These are phyloP conservation scores for Aphodius granarius DNA, from an alignment of 2,888 invertebrate species.

Conservation along the genomic window DNA sequence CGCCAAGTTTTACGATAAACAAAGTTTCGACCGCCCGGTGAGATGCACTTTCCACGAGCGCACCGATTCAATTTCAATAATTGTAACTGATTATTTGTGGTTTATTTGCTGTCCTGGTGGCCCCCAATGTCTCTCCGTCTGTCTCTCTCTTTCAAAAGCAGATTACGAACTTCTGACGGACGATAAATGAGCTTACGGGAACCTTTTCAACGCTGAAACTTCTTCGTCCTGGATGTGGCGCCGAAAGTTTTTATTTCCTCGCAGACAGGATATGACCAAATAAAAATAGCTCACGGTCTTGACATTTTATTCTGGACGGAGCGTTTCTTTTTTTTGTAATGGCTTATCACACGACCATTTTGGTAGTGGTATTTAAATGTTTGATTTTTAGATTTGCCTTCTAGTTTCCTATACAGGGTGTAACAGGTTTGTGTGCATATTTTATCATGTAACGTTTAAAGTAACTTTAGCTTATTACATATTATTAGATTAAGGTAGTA, in stretches of 20 bases:
- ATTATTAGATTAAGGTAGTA: too few relatives aligned
- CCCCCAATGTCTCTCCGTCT: not conserved
- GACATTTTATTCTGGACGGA: not conserved
- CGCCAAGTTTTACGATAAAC: not conserved
- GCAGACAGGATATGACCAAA: constrained; percentile 10
- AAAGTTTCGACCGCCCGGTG: not conserved
- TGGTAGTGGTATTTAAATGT: too few relatives aligned
- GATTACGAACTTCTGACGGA: constrained; percentile 12
- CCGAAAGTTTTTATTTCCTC: constrained; percentile 12
- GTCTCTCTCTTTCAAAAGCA: not conserved
- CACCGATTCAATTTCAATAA: constrained; percentile 7
- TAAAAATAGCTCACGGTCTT: constrained; percentile 1
- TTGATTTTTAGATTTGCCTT: too few relatives aligned
- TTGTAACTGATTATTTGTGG: constrained; percentile 8
- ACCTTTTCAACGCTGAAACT: constrained; percentile 11
- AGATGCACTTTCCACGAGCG: not conserved
- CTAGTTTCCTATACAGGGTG: too few relatives aligned
- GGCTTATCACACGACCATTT: too few relatives aligned
- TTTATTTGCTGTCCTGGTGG: not conserved
- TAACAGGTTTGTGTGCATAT: too few relatives aligned
- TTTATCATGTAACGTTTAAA: too few relatives aligned
- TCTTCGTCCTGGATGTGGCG: constrained; percentile 3
- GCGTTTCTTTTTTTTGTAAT: not conserved
- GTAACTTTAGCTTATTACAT: too few relatives aligned
- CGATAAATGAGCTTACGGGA: constrained; percentile 15